Evolutionary conservation across 2,888 invertebrate genomes (phyloP), one percentile per base, ranked within the genome.

Genomic region (Aphodius granarius): DNA sequence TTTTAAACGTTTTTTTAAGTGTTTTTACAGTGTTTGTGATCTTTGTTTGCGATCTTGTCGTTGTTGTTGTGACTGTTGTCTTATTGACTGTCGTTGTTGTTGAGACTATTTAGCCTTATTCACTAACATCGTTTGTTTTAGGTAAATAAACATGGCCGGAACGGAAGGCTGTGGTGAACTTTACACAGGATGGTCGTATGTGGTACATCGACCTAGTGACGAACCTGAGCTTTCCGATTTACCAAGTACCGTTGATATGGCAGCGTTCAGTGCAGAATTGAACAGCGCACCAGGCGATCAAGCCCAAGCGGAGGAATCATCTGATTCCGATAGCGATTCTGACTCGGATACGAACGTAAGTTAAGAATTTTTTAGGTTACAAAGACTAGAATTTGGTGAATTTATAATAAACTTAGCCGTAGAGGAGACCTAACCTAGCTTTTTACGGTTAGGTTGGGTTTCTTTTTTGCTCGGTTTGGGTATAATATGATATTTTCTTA

Each of bases 181-280:
- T 66, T 84, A 86, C 75, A 85, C 85, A 79, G 89, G 89, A 80
- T 90, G 90, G 90, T 89, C 89, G 79, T 89, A 89, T 80, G 89
- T 90, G 81, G 89, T 90, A 79, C 90, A 90, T 83, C 89, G 89
- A 84, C 89, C 90, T 75, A 89, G 89, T 80, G 90, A 90, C 83
- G 91, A 91, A 85, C 90, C 90, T 15, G 91, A 91, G 84, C 90
- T 90, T 68, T 90, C 91, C 77, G 89, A 91, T 81, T 86, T 91
- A 81, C 91, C 91, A 15, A 91, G 91, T 22, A 92, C 92, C 21
- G 91, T 92, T 77, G 92, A 92, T 81, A 92, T 92, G 87, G 90
- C 91, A 81, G 91, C 91, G 76, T 90, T 92, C 83, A 91, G 91
- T 84, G 89, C 89, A 78, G 88, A 88, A 75, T 79, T 86, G 66